A percentile compares a stretch with the other conserved stretches of the same genome.
phyloP scores from a whole-genome alignment of 2,113 vertebrate genomes.

The Antigone vipio region DNA sequence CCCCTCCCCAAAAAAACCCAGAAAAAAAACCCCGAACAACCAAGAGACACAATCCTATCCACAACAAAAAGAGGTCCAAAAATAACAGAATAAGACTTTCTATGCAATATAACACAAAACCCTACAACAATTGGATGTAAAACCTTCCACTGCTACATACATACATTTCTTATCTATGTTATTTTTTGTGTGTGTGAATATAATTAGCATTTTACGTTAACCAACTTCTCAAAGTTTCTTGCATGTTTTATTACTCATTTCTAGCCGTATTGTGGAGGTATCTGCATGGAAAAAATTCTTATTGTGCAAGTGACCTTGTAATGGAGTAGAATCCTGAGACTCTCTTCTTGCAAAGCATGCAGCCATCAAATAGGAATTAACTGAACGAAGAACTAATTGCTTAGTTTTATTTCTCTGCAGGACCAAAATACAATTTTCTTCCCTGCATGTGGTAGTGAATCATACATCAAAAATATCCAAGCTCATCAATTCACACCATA shows the following conservation, averaged over 20 bases:
- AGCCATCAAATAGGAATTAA: background rate
- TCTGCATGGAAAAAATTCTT: background rate
- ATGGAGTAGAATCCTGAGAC: background rate
- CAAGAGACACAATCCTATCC: background rate
- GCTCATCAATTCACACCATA: conserved; percentile 42
- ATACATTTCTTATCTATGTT: background rate
- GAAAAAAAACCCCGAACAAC: background rate
- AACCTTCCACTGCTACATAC: background rate
- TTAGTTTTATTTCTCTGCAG: conserved; percentile 45
- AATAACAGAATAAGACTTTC: background rate
- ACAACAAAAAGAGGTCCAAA: background rate
- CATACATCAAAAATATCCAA: conserved; percentile 66
- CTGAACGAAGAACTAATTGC: conserved; percentile 24
- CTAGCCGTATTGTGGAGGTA: background rate
- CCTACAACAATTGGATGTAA: background rate
- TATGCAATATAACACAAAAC: background rate
- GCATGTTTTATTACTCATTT: background rate
- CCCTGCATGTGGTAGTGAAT: conserved; percentile 63
- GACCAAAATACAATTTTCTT: conserved; percentile 63
- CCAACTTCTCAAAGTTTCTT: background rate
- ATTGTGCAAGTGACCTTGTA: background rate
- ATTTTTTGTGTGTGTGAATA: background rate
- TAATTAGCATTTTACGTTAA: background rate
- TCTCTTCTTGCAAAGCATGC: background rate
- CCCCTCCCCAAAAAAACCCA: too few relatives aligned